Conservation (phyloP, 2,888 invertebrate genomes). For the Cephus runcator region DNA sequence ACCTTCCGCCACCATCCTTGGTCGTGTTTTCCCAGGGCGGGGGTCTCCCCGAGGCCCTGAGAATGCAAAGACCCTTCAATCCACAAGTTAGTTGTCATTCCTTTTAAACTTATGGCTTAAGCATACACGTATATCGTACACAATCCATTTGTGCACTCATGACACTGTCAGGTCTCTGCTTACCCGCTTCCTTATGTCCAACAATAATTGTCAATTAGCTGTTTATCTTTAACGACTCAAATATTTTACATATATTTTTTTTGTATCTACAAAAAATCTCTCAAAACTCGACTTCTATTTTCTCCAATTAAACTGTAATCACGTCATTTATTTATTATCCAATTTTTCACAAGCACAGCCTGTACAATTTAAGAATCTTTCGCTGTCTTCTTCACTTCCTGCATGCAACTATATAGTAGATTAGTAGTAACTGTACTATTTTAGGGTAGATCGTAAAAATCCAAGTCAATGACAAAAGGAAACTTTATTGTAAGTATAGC, state of each 20-base stretch:
- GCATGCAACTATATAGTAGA: background rate
- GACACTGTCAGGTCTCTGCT: too few relatives aligned
- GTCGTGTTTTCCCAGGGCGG: slow-evolving; percentile 82
- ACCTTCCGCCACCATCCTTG: slow-evolving; percentile 79
- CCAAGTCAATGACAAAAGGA: background rate
- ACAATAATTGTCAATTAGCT: background rate
- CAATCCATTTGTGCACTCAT: background rate
- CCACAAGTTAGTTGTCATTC: slow-evolving; percentile 70
- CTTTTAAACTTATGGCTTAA: background rate
- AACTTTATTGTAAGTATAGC: background rate
- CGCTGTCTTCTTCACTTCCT: background rate
- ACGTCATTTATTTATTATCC: background rate
- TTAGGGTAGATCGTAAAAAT: background rate
- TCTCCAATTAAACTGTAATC: background rate
- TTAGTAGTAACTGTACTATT: background rate
- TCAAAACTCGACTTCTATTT: background rate
- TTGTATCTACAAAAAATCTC: background rate
- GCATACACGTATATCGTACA: background rate
- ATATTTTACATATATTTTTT: background rate
- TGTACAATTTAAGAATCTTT: background rate
- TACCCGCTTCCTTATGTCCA: background rate
- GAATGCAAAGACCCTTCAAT: slow-evolving; percentile 81
- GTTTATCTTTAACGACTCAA: background rate
- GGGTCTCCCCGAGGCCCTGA: slow-evolving; percentile 78
- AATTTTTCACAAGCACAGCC: background rate